Conservation (phyloP, 2,888 invertebrate species). For the Ophion ellenae region DNA sequence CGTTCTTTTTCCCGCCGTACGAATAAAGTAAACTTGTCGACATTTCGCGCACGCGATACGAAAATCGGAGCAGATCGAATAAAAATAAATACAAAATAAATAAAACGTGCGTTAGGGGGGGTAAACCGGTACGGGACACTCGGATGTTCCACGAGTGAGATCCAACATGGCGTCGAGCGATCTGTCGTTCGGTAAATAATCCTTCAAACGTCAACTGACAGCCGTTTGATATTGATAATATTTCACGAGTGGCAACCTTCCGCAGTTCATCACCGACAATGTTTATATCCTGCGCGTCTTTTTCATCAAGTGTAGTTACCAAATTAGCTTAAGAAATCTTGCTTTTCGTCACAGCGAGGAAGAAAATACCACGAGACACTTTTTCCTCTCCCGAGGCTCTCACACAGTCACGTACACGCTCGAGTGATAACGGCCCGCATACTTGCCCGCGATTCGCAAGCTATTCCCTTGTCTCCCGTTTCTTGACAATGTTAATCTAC, state of each 20-base stretch:
- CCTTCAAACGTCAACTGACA: constrained; percentile 48
- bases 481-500: not conserved
- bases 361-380: not conserved
- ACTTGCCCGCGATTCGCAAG: not conserved
- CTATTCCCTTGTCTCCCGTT: not conserved
- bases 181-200: constrained; percentile 83
- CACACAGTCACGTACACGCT: not conserved
- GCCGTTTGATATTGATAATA: not conserved
- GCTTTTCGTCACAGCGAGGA: constrained; percentile 9
- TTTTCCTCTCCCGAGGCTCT: not conserved
- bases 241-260: constrained; percentile 19
- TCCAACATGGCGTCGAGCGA: constrained; percentile 83
- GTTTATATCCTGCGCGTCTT: not conserved
- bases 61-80: not conserved
- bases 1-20: not conserved
- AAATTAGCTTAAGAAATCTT: not conserved
- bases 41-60: not conserved
- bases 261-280: not conserved
- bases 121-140: constrained; percentile 63
- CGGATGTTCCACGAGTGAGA: constrained; percentile 79
- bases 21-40: not conserved
- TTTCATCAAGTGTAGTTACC: not conserved
- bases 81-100: constrained; percentile 16
- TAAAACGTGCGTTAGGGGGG: constrained; percentile 14
- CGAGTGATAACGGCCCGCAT: not conserved